Base-by-base conservation (phyloP, 2,888 invertebrate genomes). In the Eupithecia centaureata region DNA sequence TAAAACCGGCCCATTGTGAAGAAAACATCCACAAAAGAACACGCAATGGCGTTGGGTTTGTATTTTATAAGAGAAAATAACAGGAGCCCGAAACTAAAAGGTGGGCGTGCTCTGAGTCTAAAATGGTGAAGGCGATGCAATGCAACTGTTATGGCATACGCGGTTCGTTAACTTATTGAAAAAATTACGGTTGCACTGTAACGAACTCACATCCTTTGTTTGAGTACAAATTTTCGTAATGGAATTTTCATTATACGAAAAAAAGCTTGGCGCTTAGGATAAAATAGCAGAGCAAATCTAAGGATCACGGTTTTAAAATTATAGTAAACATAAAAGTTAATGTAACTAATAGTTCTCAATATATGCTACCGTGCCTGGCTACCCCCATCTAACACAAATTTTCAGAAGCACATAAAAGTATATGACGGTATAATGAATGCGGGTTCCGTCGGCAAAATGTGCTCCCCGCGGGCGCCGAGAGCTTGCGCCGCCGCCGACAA, bases 141-240 rank as follows among this genome's bases (percentile, higher is more conserved):
- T 90, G 87, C 92, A 91, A 91, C 92, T 92, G 91, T 91, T 92
- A 91, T 91, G 90, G 89, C 90, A 90, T 87, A 89, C 91, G 89
- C 84, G 84, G 85, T 87, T 86, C 86, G 87, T 88, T 89, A 87
- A 85, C 83, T 84, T 86, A 83, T 87, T 84, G 87, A 88, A 90
- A 91, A 90, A 30, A 28, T 85, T 87, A 84, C 80, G 75, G 73
- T 74, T 61, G 62, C 74, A 77, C 77, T 79, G 81, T 83, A 86
- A 85, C 82, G 82, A 86, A 85, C 54, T 52, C 10, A 18, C 42
- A 51, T 25, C 52, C 13, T 27, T 52, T 5, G 25, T 27, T 52
- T 27, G 10, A 15, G 18, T 15, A 52, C 15, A 27, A 27, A 52
- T 15, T 18, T 52, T 18, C 25, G 47, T 25, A 1, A 10, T 51